These are phyloP conservation scores for Remorina albescens DNA, from an alignment of 2,797 vertebrate genomes.

Conservation along the genomic window DNA sequence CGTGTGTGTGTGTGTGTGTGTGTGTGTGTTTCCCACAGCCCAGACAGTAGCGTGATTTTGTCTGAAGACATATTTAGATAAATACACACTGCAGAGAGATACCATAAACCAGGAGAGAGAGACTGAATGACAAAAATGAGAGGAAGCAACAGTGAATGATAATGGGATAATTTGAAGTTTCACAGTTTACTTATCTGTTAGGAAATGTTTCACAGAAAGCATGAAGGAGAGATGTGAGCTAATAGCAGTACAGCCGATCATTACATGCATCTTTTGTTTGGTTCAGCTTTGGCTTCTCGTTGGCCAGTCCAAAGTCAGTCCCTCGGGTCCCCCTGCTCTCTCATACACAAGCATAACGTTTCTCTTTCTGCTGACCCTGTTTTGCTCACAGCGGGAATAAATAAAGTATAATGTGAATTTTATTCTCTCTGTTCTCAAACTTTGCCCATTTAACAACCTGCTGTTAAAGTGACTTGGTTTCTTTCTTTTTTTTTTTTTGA, in stretches of 20 bases:
- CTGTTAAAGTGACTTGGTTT: slow-evolving; percentile 10
- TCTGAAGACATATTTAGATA: slow-evolving; percentile 85
- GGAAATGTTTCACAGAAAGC: no score
- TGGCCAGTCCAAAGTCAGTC: no score
- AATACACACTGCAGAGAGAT: slow-evolving; percentile 82
- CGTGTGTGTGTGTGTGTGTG: slow-evolving; percentile 35
- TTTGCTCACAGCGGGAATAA: not conserved
- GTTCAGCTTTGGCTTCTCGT: no score
- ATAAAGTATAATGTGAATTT: no score
- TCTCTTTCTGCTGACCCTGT: not conserved
- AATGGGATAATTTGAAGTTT: slow-evolving; percentile 21
- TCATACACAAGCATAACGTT: not conserved
- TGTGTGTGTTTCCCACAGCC: slow-evolving; percentile 68
- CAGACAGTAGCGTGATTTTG: slow-evolving; percentile 79
- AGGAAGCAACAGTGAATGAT: not conserved
- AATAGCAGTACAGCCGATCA: not conserved
- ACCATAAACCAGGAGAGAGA: slow-evolving; percentile 47
- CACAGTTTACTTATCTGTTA: no score
- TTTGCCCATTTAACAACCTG: not conserved
- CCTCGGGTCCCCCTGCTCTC: not conserved
- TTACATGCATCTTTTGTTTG: not conserved
- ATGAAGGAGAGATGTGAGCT: no score
- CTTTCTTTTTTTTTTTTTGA: not conserved
- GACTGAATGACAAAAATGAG: not conserved
- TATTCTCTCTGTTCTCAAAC: not conserved